These are phyloP conservation scores for Anoplolepis gracilipes DNA, from an alignment of 1,140 invertebrate species.

Conservation along the genomic window DNA sequence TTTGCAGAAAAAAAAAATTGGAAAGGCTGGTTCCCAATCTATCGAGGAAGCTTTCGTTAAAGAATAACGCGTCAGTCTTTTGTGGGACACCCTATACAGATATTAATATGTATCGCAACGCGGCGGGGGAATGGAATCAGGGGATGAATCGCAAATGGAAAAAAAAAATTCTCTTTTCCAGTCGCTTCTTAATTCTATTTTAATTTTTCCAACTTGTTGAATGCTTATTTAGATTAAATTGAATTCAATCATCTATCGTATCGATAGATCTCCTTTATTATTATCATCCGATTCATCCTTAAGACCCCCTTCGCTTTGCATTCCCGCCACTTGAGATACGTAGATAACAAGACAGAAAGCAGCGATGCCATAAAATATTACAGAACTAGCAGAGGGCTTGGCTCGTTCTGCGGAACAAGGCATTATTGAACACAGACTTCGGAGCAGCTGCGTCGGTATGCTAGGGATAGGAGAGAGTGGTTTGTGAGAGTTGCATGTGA, in stretches of 20 bases:
- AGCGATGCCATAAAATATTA: conserved; percentile 72
- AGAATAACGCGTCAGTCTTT: conserved; percentile 27
- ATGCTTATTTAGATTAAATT: not conserved
- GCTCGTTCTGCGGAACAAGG: conserved; percentile 65
- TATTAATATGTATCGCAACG: conserved; percentile 42
- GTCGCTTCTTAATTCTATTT: not conserved
- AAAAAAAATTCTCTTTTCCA: not conserved
- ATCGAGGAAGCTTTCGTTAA: conserved; percentile 6
- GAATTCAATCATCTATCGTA: not conserved
- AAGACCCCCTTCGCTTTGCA: conserved; percentile 31
- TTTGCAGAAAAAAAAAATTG: too few relatives aligned
- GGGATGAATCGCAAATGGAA: conserved; percentile 31
- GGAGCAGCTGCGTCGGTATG: conserved; percentile 62
- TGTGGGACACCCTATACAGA: conserved; percentile 20
- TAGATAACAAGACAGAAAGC: conserved; percentile 73
- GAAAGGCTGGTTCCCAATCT: not conserved
- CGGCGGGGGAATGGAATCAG: conserved; percentile 31
- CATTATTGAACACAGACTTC: conserved; percentile 67
- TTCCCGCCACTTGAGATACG: conserved; percentile 25
- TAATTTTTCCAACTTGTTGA: conserved; percentile 4
- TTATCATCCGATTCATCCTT: not conserved
- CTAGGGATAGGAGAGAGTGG: conserved; percentile 52
- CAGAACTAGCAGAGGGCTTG: conserved; percentile 70
- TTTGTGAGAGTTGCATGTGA: conserved; percentile 20
- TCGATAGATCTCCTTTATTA: not conserved